Evolutionary conservation across 35 echinoderm and acorn worm genomes (phyloP).

Genomic region (Patiria miniata): DNA sequence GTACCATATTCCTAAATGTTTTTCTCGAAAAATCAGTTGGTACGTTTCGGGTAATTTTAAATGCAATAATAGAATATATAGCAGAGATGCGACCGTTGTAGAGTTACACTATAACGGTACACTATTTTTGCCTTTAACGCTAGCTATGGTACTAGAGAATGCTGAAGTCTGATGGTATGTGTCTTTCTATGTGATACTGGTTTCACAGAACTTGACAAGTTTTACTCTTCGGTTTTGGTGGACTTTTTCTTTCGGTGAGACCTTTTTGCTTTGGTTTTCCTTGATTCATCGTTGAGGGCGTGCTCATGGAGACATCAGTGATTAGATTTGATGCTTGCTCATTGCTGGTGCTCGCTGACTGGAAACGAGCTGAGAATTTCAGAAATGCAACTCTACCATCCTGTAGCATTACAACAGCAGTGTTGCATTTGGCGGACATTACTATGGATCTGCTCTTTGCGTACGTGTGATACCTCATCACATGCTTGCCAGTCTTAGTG

Average conservation of each 20-base stretch:
- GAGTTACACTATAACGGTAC: too few species aligned
- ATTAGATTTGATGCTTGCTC: background rate
- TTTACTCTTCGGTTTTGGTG: background rate
- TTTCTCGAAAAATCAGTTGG: too few species aligned
- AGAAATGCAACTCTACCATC: background rate
- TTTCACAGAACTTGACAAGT: background rate
- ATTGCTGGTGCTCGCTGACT: background rate
- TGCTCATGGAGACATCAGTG: background rate
- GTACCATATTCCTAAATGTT: too few species aligned
- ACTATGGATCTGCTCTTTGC: background rate
- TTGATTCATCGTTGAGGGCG: background rate
- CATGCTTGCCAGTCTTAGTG: background rate
- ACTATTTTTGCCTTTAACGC: too few species aligned
- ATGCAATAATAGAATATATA: too few species aligned
- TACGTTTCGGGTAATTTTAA: too few species aligned
- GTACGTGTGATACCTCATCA: constrained; percentile 42
- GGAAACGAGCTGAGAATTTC: background rate
- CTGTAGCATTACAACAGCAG: background rate
- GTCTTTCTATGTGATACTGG: too few species aligned
- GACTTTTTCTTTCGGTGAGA: background rate
- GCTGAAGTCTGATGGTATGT: too few species aligned
- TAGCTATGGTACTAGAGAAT: too few species aligned
- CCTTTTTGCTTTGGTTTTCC: background rate
- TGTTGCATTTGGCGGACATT: constrained; percentile 3
- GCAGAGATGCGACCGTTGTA: too few species aligned